Evolutionary conservation across 2,888 invertebrate genomes (phyloP), one percentile per base, ranked within the genome.

Genomic region (Tricholauxania praeusta): DNA sequence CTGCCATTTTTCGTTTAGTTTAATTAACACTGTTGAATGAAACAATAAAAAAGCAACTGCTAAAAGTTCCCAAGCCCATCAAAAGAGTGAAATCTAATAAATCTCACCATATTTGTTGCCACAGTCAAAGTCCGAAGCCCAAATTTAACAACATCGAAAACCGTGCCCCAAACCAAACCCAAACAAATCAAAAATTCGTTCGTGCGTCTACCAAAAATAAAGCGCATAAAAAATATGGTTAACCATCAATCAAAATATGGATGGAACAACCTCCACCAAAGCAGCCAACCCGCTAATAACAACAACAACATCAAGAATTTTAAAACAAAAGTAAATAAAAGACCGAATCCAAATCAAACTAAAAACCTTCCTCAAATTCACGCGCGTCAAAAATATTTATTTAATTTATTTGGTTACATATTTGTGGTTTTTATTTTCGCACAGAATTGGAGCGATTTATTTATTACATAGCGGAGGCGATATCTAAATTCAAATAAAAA

Each of bases 161-260:
- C 69, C 51, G 28, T 39, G 28, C 32, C 32, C 19, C 52, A 52
- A 52, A 53, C 65, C 52, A 66, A 66, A 68, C 28, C 52, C 28
- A 70, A 71, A 71, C 71, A 71, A 63, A 71, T 71, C 71, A 63
- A 55, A 63, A 71, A 47, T 63, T 60, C 60, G 62, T 51, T 70
- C 67, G 19, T 59, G 19, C 59, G 48, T 32, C 69, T 51, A 68
- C 62, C 64, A 49, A 60, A 32, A 15, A 57, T 57, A 68, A 47
- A 59, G 60, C 19, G 57, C 57, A 22, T 17, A 69, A 17, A 28
- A 70, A 70, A 64, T 51, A 64, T 70, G 63, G 53, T 22, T 19
- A 53, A 22, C 70, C 63, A 70, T 70, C 70, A 70, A 70, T 70
- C 70, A 70, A 70, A 53, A 70, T 63, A 51, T 48, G n/a, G 62